phyloP scores from a whole-genome alignment of 1,140 invertebrate species.

The Plodia interpunctella region DNA sequence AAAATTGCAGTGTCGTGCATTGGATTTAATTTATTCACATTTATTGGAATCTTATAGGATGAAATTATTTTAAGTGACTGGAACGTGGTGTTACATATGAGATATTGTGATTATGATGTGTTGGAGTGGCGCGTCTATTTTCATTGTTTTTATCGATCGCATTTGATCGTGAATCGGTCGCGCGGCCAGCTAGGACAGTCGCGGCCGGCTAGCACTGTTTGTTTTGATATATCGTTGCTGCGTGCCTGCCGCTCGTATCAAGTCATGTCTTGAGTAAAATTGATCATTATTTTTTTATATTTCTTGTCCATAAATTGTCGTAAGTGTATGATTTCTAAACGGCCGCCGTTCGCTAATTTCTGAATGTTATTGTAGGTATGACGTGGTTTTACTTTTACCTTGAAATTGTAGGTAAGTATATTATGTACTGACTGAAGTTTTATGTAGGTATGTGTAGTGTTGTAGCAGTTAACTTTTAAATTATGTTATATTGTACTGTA shows the following conservation, averaged over 20 bases:
- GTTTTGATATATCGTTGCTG: constrained; percentile 47
- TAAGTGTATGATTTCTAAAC: too few relatives aligned
- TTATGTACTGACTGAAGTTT: too few relatives aligned
- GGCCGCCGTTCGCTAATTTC: too few relatives aligned
- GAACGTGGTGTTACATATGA: not conserved
- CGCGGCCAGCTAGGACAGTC: constrained; percentile 31
- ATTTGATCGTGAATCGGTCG: constrained; percentile 47
- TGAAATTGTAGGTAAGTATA: too few relatives aligned
- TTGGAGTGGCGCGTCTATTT: constrained; percentile 45
- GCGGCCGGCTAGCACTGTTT: constrained; percentile 52
- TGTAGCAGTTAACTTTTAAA: too few relatives aligned
- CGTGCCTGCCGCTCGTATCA: constrained; percentile 15
- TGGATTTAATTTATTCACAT: constrained; percentile 19
- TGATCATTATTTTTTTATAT: not conserved
- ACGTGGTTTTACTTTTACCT: too few relatives aligned
- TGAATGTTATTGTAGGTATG: too few relatives aligned
- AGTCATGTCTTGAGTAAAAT: not conserved
- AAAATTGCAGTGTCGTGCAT: constrained; percentile 36
- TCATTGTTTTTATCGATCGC: constrained; percentile 72
- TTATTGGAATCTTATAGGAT: constrained; percentile 10
- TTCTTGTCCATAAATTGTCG: too few relatives aligned
- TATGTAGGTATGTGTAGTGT: too few relatives aligned
- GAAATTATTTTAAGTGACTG: not conserved
- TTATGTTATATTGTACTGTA: too few relatives aligned
- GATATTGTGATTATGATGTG: not conserved